Base-by-base conservation (phyloP, 1,140 invertebrate species). In the Campoletis sonorensis region DNA sequence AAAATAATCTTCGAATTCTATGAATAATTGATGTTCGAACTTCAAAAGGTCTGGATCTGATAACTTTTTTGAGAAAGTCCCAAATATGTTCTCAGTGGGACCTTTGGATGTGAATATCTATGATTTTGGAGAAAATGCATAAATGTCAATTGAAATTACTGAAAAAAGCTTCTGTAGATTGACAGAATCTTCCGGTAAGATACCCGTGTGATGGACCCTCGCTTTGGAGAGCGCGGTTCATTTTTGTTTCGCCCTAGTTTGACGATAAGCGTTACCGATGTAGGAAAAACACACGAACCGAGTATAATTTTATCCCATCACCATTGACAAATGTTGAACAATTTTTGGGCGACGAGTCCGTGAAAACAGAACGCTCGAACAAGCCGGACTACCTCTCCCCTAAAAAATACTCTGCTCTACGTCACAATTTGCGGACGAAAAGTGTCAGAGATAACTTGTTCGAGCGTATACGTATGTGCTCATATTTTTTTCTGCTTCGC, bases 381-480 rank as follows among this genome's bases (percentile, higher is more conserved):
- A 33, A 70, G 67, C 30, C 33, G 73, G 30, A 78, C 58, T 10
- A 33, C 16, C 67, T 33, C 18, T 37, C 58, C 58, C 30, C 67
- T 18, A 33, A 33, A 78, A 78, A 67, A 78, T 67, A 5, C 76
- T 64, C 58, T 64, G 76, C 58, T 78, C 58, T 78, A 67, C 76
- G 76, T 78, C 76, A 78, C 76, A 78, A 78, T 78, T 78, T 78
- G 76, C 21, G 76, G 61, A 61, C 33, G 54, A 78, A 78, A 78
- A 78, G 76, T 78, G 76, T 78, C 76, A 67, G 61, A 45, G 54
- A 67, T 61, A 64, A 78, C 76, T 78, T 78, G 76, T 78, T 61
- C 54, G 76, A 78, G 76, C 76, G 76, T 78, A 67, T 4, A 45
- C 37, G n/a, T 45, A 78, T 37, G 76, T 78, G 76, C 76, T 78